Conservation (phyloP, 2,113 vertebrate species). For the Fukomys damarensis region DNA sequence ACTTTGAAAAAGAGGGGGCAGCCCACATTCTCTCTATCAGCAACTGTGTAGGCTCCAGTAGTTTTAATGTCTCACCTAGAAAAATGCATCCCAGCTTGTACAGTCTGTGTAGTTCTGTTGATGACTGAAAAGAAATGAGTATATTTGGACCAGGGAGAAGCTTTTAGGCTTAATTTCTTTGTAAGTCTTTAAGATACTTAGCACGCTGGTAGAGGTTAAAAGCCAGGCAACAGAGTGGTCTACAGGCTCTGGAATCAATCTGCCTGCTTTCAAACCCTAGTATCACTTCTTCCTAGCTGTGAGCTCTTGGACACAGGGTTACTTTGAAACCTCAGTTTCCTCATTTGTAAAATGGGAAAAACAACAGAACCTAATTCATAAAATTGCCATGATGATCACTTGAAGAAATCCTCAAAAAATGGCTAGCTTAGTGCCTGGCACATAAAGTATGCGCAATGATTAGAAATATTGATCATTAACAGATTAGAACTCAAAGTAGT, state of each 20-base stretch:
- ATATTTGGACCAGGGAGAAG: neutral
- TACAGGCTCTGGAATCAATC: neutral
- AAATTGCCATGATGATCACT: neutral
- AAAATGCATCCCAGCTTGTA: neutral
- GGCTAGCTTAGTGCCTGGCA: neutral
- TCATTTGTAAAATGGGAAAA: neutral
- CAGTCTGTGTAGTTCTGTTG: neutral
- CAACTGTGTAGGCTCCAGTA: neutral
- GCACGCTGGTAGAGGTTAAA: neutral
- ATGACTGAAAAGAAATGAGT: neutral
- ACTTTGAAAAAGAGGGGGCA: neutral
- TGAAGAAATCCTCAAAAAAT: neutral
- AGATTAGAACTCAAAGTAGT: neutral
- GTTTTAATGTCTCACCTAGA: conserved; percentile 21
- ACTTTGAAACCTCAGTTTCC: neutral
- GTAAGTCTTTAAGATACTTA: neutral
- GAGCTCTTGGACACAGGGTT: neutral
- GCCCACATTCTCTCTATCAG: neutral
- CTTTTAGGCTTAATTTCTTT: conserved; percentile 37
- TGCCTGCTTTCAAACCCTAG: neutral
- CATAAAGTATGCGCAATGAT: neutral
- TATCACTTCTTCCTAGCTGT: neutral
- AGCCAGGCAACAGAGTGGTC: neutral
- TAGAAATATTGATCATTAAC: neutral
- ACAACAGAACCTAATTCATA: neutral